These are phyloP conservation scores for Macrochelys suwanniensis DNA, from an alignment of 2,797 vertebrate genomes.

Conservation along the genomic window DNA sequence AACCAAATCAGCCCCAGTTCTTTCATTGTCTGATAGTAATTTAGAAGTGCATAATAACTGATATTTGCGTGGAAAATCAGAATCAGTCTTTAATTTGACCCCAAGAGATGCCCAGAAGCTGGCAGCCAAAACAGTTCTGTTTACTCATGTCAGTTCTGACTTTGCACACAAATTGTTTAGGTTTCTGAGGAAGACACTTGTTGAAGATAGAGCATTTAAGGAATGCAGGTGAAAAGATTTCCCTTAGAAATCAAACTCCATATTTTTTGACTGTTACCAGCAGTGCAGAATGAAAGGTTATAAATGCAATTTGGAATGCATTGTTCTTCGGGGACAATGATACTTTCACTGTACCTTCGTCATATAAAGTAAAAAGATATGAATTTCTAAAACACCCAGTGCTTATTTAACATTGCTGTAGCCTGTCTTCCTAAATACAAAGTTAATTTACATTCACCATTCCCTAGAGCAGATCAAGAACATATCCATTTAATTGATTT, in stretches of 20 bases:
- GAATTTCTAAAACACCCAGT: background rate
- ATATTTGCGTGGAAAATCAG: background rate
- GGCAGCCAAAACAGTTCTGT: background rate
- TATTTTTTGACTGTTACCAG: background rate
- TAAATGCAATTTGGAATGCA: background rate
- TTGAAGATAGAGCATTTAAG: background rate
- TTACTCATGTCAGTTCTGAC: background rate
- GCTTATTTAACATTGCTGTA: background rate
- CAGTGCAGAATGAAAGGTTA: background rate
- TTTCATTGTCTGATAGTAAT: slow-evolving; percentile 14
- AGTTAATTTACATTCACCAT: background rate
- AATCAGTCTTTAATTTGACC: slow-evolving; percentile 25
- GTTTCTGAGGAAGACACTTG: background rate
- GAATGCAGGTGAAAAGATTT: background rate
- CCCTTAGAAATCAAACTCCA: background rate
- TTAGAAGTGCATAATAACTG: background rate
- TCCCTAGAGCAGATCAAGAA: slow-evolving; percentile 1
- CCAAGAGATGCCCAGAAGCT: slow-evolving; percentile 17
- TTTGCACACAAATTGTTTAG: background rate
- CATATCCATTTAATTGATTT: background rate
- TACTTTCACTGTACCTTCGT: background rate
- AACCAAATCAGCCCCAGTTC: background rate
- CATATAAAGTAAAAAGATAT: background rate
- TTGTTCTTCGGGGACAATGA: background rate
- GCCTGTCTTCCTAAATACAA: background rate